phyloP scores from a whole-genome alignment of 37 sponge, comb jelly and placozoan species.

The Mnemiopsis leidyi region DNA sequence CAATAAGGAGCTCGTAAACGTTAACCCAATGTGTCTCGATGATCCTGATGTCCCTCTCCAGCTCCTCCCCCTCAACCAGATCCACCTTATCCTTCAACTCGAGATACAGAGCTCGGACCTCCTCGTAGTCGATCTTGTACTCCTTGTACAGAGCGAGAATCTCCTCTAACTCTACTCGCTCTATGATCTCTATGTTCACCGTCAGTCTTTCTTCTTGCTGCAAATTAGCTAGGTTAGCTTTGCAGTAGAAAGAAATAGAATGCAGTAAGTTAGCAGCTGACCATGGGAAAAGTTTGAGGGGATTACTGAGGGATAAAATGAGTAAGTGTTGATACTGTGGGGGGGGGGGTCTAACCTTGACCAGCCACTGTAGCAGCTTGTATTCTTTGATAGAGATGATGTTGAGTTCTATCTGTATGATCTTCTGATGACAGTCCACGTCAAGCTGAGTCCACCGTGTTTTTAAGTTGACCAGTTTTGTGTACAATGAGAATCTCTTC shows the following conservation, averaged over 20 bases:
- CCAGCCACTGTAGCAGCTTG: slow-evolving; percentile 18
- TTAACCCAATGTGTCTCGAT: slow-evolving; percentile 51
- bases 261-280: no score
- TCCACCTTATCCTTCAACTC: slow-evolving; percentile 61
- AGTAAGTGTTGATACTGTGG: no score
- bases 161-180: background rate
- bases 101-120: background rate
- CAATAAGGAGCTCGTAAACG: slow-evolving; percentile 45
- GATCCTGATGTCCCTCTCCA: slow-evolving; percentile 19
- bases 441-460: slow-evolving; percentile 60
- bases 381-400: slow-evolving; percentile 33
- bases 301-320: no score
- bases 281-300: no score
- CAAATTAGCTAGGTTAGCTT: no score
- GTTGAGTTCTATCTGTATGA: slow-evolving; percentile 54
- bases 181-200: background rate
- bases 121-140: slow-evolving; percentile 62
- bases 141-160: background rate
- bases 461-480: slow-evolving; percentile 45
- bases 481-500: slow-evolving; percentile 54
- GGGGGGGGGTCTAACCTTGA: background rate
- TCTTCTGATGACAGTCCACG: slow-evolving; percentile 63
- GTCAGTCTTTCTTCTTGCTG: slow-evolving; percentile 47
- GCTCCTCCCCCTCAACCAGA: background rate
- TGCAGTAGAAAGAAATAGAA: no score